Base-by-base conservation (phyloP, 2,797 vertebrate genomes). In the Hemitrygon akajei region DNA sequence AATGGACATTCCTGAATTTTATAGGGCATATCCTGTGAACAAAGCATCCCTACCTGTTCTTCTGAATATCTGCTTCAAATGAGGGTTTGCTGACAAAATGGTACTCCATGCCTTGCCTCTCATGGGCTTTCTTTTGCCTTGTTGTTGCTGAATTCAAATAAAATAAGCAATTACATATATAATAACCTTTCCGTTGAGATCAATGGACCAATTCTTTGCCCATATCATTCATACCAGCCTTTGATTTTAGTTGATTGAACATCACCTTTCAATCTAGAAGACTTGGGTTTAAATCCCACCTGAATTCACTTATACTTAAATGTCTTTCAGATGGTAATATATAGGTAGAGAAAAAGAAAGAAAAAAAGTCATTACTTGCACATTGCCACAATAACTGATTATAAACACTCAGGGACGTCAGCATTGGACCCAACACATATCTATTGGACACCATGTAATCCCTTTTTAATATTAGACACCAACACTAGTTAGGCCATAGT, bases 91-190 rank as follows among this genome's bases (percentile, higher is more conserved):
- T 97, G 95, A 98, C 97, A 94, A 99, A 99, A 96, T 99, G 98
- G 95, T 99, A 99, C 92, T 99, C 98, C 30, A 99, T 96, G 30
- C 98, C 98, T 81, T 98, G 98, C 93, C 97, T 98, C 96, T 99
- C 98, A 0, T 99, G 98, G 95, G 96, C 96, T 95, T 98, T 98
- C 94, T 96, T 97, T 95, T 97, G 95, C 93, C 98, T 97, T 91
- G 98, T 99, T 94, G 98, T 99, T 95, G 99, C 98, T 98, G 94
- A 16, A 77, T 75, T 30, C 10, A 76, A 76, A 25, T 56, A 94
- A 94, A 95, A 92, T 93, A 94, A 93, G 27, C 69, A 34, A 1
- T 69, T 27, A 37, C 82, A 89, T 2, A 69, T 11, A 89, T 20
- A 66, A 30, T 66, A 66, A 22, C 3, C n/a, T 69, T 37, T 69